Base-by-base conservation (phyloP, 2,113 vertebrate species). In the Corapipo altera region DNA sequence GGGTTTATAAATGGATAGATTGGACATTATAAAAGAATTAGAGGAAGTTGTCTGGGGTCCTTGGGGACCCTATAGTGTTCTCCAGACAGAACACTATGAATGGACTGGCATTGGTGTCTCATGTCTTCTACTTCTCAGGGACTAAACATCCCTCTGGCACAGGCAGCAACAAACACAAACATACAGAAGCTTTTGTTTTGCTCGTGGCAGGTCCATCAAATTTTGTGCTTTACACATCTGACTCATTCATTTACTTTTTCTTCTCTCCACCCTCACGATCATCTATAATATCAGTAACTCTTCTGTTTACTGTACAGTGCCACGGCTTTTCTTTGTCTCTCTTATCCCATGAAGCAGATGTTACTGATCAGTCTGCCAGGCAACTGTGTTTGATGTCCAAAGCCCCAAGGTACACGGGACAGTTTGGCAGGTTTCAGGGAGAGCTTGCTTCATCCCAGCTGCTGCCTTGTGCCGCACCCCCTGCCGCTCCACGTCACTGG, bases 241-340 rank as follows among this genome's bases (percentile, higher is more conserved):
- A 87, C 35, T 91, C 26, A 35, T 49, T 84, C 7, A 6, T 74
- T 71, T 77, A 46, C 54, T 62, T 84, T 66, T 88, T 74, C n/a
- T 83, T 76, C 44, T 86, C 30, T 85, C 52, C 43, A 59, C 57
- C 35, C 33, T 86, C 27, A 32, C 1, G 1, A 67, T 75, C 59
- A 30, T 32, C 26, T 77, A 15, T 27, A 81, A 48, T 62, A 41
- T 73, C 83, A 79, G 20, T 44, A 91, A 62, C 32, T 71, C 32
- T 78, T 35, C 55, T 0, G 4, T 93, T 88, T 91, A 77, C 84
- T 89, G 76, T 61, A 37, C 1, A 14, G 11, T 66, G 37, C n/a
- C 41, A 70, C 19, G 37, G 55, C 32, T 92, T 89, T 88, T 92
- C 83, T 92, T 92, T 71, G 35, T 94, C n/a, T 84, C 6, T 83